These are phyloP conservation scores for Habrosyne pyritoides DNA, from an alignment of 2,888 invertebrate genomes.

Conservation along the genomic window DNA sequence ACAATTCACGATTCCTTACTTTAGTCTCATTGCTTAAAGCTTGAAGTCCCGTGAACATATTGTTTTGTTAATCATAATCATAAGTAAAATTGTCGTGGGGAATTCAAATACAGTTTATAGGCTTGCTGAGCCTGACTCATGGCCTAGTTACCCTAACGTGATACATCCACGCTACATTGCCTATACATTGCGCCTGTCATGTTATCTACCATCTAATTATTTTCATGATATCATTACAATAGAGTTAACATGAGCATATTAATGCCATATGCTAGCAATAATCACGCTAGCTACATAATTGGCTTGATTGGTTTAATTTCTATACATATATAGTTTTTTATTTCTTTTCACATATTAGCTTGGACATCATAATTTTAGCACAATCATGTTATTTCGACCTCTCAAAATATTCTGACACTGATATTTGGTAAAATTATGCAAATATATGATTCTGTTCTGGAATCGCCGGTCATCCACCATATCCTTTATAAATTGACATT, in stretches of 20 bases:
- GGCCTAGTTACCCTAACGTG: neutral
- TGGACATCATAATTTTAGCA: too few relatives aligned
- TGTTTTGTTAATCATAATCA: conserved; percentile 21
- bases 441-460: neutral
- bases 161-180: neutral
- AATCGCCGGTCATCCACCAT: neutral
- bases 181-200: neutral
- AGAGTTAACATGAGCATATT: too few relatives aligned
- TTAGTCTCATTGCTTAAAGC: conserved; percentile 70
- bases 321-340: too few relatives aligned
- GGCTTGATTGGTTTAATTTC: neutral
- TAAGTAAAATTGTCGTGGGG: conserved; percentile 39
- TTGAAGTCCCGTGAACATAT: conserved; percentile 44
- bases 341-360: too few relatives aligned
- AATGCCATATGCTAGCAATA: neutral
- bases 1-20: conserved; percentile 50
- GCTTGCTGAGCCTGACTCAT: conserved; percentile 45
- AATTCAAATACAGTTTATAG: conserved; percentile 46
- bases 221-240: neutral
- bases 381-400: too few relatives aligned
- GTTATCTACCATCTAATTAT: neutral
- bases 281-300: neutral
- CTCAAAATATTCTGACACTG: too few relatives aligned
- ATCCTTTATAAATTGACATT: neutral
- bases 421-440: neutral